A percentile compares a stretch with the other conserved stretches of the same genome.
phyloP scores from a whole-genome alignment of 2,888 invertebrate species.

The Nyleta sp. region DNA sequence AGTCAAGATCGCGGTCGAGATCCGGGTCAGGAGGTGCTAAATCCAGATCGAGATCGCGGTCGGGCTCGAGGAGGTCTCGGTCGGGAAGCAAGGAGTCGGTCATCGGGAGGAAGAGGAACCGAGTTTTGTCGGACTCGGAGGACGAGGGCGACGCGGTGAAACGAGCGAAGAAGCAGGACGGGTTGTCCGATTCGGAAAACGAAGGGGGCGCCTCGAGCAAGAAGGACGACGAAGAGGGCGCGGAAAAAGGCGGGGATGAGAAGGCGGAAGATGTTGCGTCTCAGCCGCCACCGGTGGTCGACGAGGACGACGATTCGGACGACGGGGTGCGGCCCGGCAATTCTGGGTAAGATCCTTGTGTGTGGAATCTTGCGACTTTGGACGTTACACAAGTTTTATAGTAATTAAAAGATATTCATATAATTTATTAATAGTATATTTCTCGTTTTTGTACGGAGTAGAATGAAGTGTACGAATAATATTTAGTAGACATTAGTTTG shows the following conservation, averaged over 20 bases:
- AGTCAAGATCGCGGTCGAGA: slow-evolving; percentile 67
- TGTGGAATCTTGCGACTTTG: too few relatives aligned
- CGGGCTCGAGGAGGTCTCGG: slow-evolving; percentile 70
- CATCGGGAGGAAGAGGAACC: slow-evolving; percentile 74
- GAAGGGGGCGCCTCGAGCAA: slow-evolving; percentile 70
- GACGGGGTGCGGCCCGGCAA: slow-evolving; percentile 44
- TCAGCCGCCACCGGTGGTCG: not conserved
- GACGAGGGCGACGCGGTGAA: slow-evolving; percentile 82
- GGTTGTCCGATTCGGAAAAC: slow-evolving; percentile 78
- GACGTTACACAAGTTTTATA: too few relatives aligned
- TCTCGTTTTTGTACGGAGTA: too few relatives aligned
- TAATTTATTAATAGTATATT: too few relatives aligned
- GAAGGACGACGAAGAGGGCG: slow-evolving; percentile 76
- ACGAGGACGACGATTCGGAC: slow-evolving; percentile 53
- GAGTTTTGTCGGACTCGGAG: slow-evolving; percentile 85
- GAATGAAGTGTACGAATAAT: too few relatives aligned
- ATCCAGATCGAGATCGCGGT: slow-evolving; percentile 72
- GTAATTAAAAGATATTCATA: too few relatives aligned
- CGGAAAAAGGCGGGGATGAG: slow-evolving; percentile 84
- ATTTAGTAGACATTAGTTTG: too few relatives aligned
- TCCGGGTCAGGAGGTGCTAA: slow-evolving; percentile 68
- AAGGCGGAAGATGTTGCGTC: slow-evolving; percentile 64
- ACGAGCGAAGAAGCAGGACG: slow-evolving; percentile 77
- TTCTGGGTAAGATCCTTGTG: too few relatives aligned
- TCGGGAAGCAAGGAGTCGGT: slow-evolving; percentile 74